Conservation (phyloP, 2,113 vertebrate species). For the Amphiprion percula region DNA sequence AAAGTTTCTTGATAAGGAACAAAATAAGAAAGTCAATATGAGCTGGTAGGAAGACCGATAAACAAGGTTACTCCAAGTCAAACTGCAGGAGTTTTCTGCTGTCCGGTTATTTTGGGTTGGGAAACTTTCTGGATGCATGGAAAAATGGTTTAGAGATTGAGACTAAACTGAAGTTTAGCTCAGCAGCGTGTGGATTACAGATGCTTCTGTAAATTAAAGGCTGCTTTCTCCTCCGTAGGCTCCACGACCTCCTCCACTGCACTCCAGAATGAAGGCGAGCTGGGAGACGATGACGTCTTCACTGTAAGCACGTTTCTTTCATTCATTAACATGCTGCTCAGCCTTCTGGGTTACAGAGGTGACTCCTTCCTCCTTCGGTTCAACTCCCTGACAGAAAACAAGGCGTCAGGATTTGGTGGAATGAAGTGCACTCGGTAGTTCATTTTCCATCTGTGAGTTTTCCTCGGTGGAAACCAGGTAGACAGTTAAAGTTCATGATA, state of each 20-base stretch:
- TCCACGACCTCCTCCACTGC: constrained; percentile 98
- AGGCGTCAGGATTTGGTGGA: background rate
- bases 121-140: too few species aligned
- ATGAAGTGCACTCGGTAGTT: too few species aligned
- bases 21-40: background rate
- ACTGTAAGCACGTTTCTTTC: constrained; percentile 85
- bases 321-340: background rate
- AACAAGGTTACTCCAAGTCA: too few species aligned
- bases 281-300: constrained; percentile 98
- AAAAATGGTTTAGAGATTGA: too few species aligned
- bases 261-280: constrained; percentile 96
- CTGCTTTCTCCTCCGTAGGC: constrained; percentile 81
- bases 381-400: background rate
- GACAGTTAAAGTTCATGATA: too few species aligned
- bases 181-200: background rate
- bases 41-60: background rate
- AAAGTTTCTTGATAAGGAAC: background rate
- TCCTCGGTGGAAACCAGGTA: too few species aligned
- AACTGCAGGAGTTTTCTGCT: too few species aligned
- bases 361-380: background rate
- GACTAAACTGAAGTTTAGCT: background rate
- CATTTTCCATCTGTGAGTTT: too few species aligned
- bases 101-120: too few species aligned
- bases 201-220: background rate
- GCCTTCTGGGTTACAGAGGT: background rate